Conservation (phyloP, 2,797 vertebrate genomes). For the Fistularia commersonii region DNA sequence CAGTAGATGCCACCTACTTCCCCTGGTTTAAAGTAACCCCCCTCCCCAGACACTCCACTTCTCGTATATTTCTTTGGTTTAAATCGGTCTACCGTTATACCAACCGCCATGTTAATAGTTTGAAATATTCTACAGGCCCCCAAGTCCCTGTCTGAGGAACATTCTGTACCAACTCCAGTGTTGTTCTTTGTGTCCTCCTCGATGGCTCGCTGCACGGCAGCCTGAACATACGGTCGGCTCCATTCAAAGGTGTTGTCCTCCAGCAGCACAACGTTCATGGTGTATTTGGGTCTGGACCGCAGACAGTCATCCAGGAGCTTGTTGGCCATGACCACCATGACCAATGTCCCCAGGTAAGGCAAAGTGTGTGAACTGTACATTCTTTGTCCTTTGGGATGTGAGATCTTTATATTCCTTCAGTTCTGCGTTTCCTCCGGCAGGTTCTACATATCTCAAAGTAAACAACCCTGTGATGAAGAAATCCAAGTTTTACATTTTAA, state of each 20-base stretch:
- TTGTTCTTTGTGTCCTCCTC: constrained; percentile 66
- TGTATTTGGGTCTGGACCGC: constrained; percentile 21
- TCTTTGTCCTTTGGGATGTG: background rate
- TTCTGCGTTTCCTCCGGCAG: constrained; percentile 5
- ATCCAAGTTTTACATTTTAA: constrained; percentile 7
- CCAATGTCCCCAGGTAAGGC: constrained; percentile 40
- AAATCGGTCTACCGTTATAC: background rate
- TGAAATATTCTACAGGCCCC: background rate
- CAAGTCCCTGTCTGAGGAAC: background rate
- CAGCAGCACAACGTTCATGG: constrained; percentile 86
- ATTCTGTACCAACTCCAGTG: constrained; percentile 58
- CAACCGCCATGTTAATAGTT: background rate
- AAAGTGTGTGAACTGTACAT: constrained; percentile 39
- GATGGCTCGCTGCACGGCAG: constrained; percentile 73
- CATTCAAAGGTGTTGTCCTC: constrained; percentile 78
- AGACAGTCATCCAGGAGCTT: constrained; percentile 55
- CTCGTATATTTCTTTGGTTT: too few relatives aligned
- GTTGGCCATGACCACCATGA: constrained; percentile 20
- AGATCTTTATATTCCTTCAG: constrained; percentile 1
- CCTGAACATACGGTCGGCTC: constrained; percentile 58
- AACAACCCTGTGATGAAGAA: background rate
- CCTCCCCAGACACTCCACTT: too few relatives aligned
- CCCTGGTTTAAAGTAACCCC: too few relatives aligned
- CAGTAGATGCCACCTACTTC: too few relatives aligned
- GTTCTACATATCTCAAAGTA: constrained; percentile 47